Conservation (phyloP, 2,113 vertebrate genomes). For the Mesocricetus auratus region DNA sequence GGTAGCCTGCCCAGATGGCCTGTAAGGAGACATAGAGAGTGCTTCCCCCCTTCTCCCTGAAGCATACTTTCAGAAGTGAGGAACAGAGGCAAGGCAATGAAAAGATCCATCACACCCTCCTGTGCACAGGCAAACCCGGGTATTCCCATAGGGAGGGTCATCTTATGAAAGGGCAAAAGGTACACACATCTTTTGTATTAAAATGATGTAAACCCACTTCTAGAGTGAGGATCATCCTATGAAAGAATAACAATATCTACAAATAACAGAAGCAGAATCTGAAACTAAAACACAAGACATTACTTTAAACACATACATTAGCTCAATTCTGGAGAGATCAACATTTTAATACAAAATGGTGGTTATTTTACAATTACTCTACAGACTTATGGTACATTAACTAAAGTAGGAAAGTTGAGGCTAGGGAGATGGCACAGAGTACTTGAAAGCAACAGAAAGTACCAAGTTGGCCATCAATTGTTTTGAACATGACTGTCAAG, state of each 20-base stretch:
- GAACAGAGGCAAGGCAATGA: not conserved
- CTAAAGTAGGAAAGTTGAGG: not conserved
- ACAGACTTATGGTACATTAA: not conserved
- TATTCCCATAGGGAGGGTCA: conserved; percentile 5
- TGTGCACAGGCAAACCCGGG: not conserved
- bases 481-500: not conserved
- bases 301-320: conserved; percentile 17
- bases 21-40: not conserved
- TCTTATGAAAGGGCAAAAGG: conserved; percentile 5
- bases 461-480: not conserved
- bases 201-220: conserved; percentile 5
- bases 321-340: conserved; percentile 29
- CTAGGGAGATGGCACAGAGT: not conserved
- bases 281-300: conserved; percentile 32
- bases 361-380: conserved; percentile 3
- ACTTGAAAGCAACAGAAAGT: conserved; percentile 39
- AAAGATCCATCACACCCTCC: conserved; percentile 26
- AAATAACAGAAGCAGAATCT: conserved; percentile 31
- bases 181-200: not conserved
- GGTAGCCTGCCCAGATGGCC: not conserved
- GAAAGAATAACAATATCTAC: not conserved
- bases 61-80: not conserved
- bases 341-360: conserved; percentile 46
- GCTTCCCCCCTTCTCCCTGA: not conserved
- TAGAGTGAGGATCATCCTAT: not conserved